phyloP scores from a whole-genome alignment of 2,113 vertebrate genomes.

The Petaurus breviceps region DNA sequence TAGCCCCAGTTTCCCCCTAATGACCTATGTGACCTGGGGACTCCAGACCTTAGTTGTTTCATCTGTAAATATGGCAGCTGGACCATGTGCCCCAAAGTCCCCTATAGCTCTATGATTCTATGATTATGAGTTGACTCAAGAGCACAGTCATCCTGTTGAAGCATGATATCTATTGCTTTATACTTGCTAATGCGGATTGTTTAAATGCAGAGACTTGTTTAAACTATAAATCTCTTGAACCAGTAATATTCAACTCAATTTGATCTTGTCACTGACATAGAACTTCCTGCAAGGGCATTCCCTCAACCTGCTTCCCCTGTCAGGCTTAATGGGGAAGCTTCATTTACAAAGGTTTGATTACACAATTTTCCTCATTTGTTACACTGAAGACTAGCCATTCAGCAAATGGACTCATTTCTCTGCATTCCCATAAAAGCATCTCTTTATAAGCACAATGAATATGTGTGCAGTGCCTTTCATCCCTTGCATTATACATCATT shows the following conservation, averaged over 20 bases:
- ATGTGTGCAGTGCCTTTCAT: neutral
- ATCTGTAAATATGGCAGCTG: neutral
- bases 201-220: neutral
- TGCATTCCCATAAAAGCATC: neutral
- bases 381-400: neutral
- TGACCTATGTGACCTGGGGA: neutral
- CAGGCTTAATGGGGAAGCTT: neutral
- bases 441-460: neutral
- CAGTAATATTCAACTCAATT: neutral
- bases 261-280: neutral
- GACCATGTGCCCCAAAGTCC: neutral
- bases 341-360: neutral
- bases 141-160: neutral
- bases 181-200: neutral
- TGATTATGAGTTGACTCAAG: slow-evolving; percentile 5
- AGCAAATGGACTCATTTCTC: neutral
- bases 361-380: neutral
- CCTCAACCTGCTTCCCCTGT: neutral
- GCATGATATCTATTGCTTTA: neutral
- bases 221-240: neutral
- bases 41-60: neutral
- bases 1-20: neutral
- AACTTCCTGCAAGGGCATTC: neutral
- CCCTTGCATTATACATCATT: neutral
- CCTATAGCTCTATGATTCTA: neutral